phyloP scores from a whole-genome alignment of 2,888 invertebrate genomes.

The Drosophila recens region DNA sequence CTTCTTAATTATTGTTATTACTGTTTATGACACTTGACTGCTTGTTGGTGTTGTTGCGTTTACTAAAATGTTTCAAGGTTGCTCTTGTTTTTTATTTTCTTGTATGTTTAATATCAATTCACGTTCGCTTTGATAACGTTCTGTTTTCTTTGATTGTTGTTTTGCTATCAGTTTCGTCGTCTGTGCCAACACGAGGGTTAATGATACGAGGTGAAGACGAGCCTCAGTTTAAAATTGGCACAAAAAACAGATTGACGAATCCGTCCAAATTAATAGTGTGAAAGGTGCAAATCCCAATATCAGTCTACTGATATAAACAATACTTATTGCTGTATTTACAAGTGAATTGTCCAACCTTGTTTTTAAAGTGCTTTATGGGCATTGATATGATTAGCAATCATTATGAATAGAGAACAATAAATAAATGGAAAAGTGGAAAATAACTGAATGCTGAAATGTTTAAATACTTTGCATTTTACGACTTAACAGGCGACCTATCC shows the following conservation, averaged over 20 bases:
- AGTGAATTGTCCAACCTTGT: slow-evolving; percentile 21
- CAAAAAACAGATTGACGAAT: neutral
- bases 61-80: slow-evolving; percentile 58
- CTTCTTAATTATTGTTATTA: slow-evolving; percentile 50
- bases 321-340: neutral
- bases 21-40: slow-evolving; percentile 46
- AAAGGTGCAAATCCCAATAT: slow-evolving; percentile 4
- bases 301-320: slow-evolving; percentile 5
- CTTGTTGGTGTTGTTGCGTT: slow-evolving; percentile 27
- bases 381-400: slow-evolving; percentile 9
- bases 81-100: slow-evolving; percentile 28
- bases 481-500: slow-evolving; percentile 10
- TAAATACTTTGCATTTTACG: slow-evolving; percentile 4
- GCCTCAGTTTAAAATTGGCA: slow-evolving; percentile 20
- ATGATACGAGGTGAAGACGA: slow-evolving; percentile 7
- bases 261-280: slow-evolving; percentile 8
- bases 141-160: slow-evolving; percentile 50
- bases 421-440: neutral
- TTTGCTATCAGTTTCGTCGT: slow-evolving; percentile 54
- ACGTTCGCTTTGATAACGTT: slow-evolving; percentile 32
- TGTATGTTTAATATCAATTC: slow-evolving; percentile 20
- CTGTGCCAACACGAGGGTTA: neutral
- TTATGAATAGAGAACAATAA: neutral
- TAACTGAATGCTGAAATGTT: neutral
- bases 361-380: slow-evolving; percentile 15